phyloP scores from a whole-genome alignment of 2,888 invertebrate genomes.

The Lydus trimaculatus region DNA sequence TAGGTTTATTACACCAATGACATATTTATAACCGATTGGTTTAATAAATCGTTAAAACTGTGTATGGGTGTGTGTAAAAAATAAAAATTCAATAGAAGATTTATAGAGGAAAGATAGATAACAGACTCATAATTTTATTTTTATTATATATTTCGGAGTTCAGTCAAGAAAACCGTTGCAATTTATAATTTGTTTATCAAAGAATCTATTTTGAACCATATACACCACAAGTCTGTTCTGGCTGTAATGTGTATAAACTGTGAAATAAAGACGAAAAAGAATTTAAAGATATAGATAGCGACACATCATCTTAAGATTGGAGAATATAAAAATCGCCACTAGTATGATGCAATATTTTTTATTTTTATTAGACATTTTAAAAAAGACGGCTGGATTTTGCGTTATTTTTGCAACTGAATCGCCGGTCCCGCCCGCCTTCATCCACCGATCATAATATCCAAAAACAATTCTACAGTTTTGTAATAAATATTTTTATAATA shows the following conservation, averaged over 20 bases:
- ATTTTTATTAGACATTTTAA: not conserved
- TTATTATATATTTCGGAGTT: not conserved
- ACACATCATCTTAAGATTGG: not conserved
- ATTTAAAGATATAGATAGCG: not conserved
- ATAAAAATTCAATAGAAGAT: not conserved
- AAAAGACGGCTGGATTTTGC: not conserved
- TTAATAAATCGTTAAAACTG: not conserved
- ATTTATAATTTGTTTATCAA: slow-evolving; percentile 2
- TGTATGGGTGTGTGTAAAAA: too few species aligned
- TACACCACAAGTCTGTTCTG: not conserved
- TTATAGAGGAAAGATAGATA: not conserved
- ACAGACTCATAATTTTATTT: not conserved
- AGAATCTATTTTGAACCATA: not conserved
- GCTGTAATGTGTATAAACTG: not conserved
- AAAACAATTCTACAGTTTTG: too few species aligned
- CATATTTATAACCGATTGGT: not conserved
- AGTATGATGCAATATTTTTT: not conserved
- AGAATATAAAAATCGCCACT: not conserved
- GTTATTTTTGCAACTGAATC: not conserved
- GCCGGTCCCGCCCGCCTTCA: too few species aligned
- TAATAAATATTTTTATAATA: too few species aligned
- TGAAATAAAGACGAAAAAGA: not conserved
- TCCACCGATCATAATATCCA: too few species aligned
- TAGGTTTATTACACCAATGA: not conserved
- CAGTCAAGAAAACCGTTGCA: not conserved